phyloP scores from a whole-genome alignment of 2,888 invertebrate genomes.

The Agrochola lota region DNA sequence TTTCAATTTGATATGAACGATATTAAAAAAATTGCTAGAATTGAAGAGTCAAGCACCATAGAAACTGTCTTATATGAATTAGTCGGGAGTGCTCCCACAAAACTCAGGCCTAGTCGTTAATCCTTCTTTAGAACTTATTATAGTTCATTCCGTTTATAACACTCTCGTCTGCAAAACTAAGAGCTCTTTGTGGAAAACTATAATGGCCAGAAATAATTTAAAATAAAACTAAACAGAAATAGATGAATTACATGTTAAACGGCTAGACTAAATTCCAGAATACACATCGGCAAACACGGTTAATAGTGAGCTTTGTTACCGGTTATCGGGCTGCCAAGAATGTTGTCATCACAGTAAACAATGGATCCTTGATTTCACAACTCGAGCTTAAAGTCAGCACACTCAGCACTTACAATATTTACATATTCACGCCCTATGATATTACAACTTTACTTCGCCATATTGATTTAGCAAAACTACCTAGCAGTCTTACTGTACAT shows the following conservation, averaged over 20 bases:
- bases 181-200: neutral
- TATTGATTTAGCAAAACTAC: slow-evolving; percentile 46
- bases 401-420: slow-evolving; percentile 29
- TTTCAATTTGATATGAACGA: slow-evolving; percentile 9
- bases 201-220: neutral
- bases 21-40: neutral
- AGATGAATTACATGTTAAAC: slow-evolving; percentile 11
- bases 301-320: slow-evolving; percentile 29
- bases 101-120: neutral
- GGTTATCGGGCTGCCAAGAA: slow-evolving; percentile 38
- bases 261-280: slow-evolving; percentile 17
- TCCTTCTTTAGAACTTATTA: neutral
- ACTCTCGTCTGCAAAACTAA: neutral
- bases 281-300: slow-evolving; percentile 24
- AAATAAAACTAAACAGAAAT: slow-evolving; percentile 17
- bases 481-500: neutral
- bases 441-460: slow-evolving; percentile 20
- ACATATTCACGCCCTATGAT: slow-evolving; percentile 10
- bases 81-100: neutral
- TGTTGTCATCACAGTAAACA: slow-evolving; percentile 47
- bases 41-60: neutral
- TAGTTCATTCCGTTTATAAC: neutral
- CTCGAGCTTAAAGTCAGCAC: slow-evolving; percentile 30
- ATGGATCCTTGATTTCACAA: slow-evolving; percentile 42
- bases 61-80: neutral